Conservation (phyloP, 2,797 vertebrate genomes). For the Dicrostonyx torquatus region DNA sequence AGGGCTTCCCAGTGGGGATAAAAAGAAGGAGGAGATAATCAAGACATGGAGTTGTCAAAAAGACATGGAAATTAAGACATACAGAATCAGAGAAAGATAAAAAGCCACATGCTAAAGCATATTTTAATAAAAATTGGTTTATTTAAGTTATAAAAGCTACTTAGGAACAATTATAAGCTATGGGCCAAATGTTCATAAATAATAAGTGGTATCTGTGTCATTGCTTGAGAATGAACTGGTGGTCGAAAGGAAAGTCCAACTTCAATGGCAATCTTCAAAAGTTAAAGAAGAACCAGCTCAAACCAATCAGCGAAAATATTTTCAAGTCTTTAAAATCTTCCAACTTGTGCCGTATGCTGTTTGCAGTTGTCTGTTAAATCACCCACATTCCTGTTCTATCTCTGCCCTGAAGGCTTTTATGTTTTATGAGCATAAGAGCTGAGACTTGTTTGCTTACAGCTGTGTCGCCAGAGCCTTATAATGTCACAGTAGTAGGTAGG, state of each 20-base stretch:
- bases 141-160: not conserved
- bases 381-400: not conserved
- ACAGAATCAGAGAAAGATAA: not conserved
- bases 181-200: not conserved
- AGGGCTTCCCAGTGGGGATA: not conserved
- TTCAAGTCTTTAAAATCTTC: not conserved
- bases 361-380: not conserved
- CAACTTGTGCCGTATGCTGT: not conserved
- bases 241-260: not conserved
- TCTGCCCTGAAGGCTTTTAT: not conserved
- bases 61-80: not conserved
- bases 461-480: not conserved
- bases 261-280: not conserved
- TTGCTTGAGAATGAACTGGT: not conserved
- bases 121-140: not conserved
- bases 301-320: not conserved
- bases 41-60: not conserved
- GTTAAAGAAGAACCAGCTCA: not conserved
- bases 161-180: not conserved
- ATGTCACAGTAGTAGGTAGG: not conserved
- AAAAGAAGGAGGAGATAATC: not conserved
- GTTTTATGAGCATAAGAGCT: not conserved
- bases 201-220: not conserved
- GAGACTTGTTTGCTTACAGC: not conserved
- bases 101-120: not conserved